These are phyloP conservation scores for Holothuria leucospilota DNA, from an alignment of 53 echinoderm and acorn worm species.

Conservation along the genomic window DNA sequence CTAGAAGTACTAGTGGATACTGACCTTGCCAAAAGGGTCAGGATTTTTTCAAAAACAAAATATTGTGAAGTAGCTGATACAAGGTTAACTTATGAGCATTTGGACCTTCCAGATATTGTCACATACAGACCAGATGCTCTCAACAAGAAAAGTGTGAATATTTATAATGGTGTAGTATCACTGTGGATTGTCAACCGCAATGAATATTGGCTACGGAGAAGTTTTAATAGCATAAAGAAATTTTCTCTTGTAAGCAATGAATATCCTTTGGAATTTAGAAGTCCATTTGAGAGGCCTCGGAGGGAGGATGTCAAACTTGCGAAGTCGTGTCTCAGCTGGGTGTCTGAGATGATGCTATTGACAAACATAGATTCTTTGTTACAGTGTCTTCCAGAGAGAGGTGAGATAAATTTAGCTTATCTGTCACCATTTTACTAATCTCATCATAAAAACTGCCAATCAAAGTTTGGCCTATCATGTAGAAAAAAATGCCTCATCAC, in stretches of 20 bases:
- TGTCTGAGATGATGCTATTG: constrained; percentile 57
- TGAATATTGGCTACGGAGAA: neutral
- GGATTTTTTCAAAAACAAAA: constrained; percentile 61
- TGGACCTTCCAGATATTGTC: constrained; percentile 62
- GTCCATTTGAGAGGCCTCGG: constrained; percentile 64
- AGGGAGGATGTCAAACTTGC: constrained; percentile 25
- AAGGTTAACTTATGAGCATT: constrained; percentile 36
- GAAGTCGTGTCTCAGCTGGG: constrained; percentile 70
- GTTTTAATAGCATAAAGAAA: constrained; percentile 6
- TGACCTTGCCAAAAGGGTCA: constrained; percentile 16
- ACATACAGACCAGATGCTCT: constrained; percentile 63
- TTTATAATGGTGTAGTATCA: constrained; percentile 45
- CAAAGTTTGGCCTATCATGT: too few relatives aligned
- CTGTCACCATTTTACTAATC: too few relatives aligned
- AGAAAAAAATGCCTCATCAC: too few relatives aligned
- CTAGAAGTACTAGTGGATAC: constrained; percentile 58
- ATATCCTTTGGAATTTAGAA: constrained; percentile 41
- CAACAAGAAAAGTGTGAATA: constrained; percentile 48
- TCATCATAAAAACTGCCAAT: too few relatives aligned
- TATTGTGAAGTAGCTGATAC: constrained; percentile 22
- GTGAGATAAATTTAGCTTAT: constrained; percentile 48
- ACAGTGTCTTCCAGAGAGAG: constrained; percentile 65
- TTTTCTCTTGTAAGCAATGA: constrained; percentile 38
- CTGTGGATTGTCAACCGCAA: constrained; percentile 43
- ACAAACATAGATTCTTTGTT: constrained; percentile 48